phyloP scores from a whole-genome alignment of 1,140 invertebrate species.

The Zaprionus ghesquierei region DNA sequence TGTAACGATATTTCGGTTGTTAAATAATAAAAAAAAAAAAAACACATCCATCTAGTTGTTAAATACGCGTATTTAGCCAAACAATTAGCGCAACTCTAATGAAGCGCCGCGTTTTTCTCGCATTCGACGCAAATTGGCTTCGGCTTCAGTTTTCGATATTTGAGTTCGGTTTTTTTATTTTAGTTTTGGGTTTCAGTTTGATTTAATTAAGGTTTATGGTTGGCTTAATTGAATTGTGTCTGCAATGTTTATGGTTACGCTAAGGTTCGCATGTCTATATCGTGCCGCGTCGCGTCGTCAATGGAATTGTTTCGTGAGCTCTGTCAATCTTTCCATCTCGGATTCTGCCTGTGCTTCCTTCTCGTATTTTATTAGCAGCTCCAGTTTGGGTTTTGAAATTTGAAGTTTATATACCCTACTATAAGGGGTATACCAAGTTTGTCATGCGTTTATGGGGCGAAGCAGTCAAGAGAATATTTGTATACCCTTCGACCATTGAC shows the following conservation, averaged over 20 bases:
- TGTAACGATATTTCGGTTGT: conserved; percentile 23
- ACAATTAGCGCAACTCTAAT: conserved; percentile 61
- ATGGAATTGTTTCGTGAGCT: conserved; percentile 6
- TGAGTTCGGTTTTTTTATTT: conserved; percentile 6
- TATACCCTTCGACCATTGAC: too few relatives aligned
- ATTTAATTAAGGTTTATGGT: conserved; percentile 56
- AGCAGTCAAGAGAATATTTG: too few relatives aligned
- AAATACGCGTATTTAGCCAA: conserved; percentile 36
- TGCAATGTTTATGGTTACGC: conserved; percentile 52
- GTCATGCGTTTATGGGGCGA: too few relatives aligned
- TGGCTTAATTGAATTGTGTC: conserved; percentile 29
- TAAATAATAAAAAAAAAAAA: too few relatives aligned
- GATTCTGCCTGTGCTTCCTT: background rate
- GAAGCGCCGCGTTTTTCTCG: conserved; percentile 29
- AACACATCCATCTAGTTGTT: conserved; percentile 8
- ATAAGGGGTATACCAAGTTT: background rate
- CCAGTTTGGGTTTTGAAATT: conserved; percentile 19
- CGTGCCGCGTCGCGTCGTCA: conserved; percentile 6
- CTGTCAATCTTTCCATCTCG: background rate
- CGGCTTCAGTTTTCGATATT: background rate
- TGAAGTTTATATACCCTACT: background rate
- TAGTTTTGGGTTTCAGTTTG: conserved; percentile 33
- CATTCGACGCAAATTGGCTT: conserved; percentile 11
- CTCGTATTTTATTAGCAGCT: conserved; percentile 37
- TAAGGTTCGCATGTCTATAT: conserved; percentile 30